These are phyloP conservation scores for Drosophila bocqueti DNA, from an alignment of 1,140 invertebrate species.

Conservation along the genomic window DNA sequence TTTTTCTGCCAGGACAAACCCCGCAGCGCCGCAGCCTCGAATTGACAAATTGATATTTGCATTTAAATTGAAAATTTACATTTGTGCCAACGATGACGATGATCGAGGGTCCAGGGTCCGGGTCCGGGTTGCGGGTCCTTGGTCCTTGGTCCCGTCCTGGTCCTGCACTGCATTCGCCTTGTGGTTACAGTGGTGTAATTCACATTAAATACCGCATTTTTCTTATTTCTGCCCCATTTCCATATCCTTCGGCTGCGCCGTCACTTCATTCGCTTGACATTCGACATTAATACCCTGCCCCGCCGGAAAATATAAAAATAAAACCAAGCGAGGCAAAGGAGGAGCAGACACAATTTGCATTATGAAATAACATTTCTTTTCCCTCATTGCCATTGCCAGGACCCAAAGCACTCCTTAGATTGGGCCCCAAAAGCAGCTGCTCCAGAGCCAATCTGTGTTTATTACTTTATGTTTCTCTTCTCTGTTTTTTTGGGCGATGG, in stretches of 20 bases:
- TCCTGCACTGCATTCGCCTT: conserved; percentile 38
- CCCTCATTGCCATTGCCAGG: conserved; percentile 45
- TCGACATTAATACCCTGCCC: conserved; percentile 76
- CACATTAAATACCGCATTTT: conserved; percentile 85
- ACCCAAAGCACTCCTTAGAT: conserved; percentile 47
- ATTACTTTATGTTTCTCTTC: conserved; percentile 51
- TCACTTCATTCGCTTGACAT: conserved; percentile 76
- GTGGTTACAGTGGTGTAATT: conserved; percentile 85
- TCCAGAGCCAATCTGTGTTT: conserved; percentile 62
- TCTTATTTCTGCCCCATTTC: conserved; percentile 76
- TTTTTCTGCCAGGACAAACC: conserved; percentile 1
- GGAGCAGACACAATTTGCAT: conserved; percentile 72
- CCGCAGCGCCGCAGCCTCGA: conserved; percentile 40
- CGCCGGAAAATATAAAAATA: conserved; percentile 6
- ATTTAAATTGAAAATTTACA: conserved; percentile 85
- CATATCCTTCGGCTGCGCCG: conserved; percentile 47
- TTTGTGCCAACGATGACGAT: conserved; percentile 73
- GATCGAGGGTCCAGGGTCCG: conserved; percentile 53
- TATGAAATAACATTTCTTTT: conserved; percentile 77
- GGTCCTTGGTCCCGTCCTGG: neutral
- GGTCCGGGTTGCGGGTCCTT: neutral
- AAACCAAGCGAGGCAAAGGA: neutral
- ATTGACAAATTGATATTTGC: conserved; percentile 85
- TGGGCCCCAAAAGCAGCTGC: conserved; percentile 21
- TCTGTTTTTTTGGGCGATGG: neutral